Base-by-base conservation (phyloP, 1,140 invertebrate genomes). In the Cydia strobilella region DNA sequence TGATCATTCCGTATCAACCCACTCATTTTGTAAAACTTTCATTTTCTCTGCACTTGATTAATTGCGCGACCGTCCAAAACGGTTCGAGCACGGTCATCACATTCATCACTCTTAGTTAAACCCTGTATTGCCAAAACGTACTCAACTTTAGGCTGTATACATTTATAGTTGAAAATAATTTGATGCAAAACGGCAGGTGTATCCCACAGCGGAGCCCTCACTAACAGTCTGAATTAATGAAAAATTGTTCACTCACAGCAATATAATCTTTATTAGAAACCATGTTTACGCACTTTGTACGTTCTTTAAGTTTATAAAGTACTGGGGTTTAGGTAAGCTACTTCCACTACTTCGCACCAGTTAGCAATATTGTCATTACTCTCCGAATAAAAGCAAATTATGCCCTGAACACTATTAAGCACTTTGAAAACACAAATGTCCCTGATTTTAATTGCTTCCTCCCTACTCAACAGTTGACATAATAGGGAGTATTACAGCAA, bases 11-110 rank as follows among this genome's bases (percentile, higher is more conserved):
- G 23, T 1, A 66, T 15, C 25, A 66, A 31, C 63, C 25, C 25
- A 31, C 63, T 6, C 27, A 63, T 63, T 63, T 63, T 18, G 51
- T 6, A 63, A 66, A 69, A 39, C 18, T 69, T 66, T 66, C 31
- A 0, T 69, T 69, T 69, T 69, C 31, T 35, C 31, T 39, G 65
- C 7, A 69, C 31, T 69, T 39, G 31, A 69, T 69, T 39, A 39
- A 69, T 35, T 69, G 35, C 31, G 13, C 31, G 31, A 69, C 31
- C 13, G 65, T 69, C n/a, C 31, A 39, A 69, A 27, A 66, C 10
- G 31, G 35, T 9, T 18, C 31, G 3, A 39, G 31, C 6, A 59
- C 27, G 27, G 13, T 9, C 15, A 69, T 69, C 31, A 59, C 27
- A n/a, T 27, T 3, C 15, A 69, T 69, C 31, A 42, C 35, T 69